Conservation (phyloP, 2,113 vertebrate genomes). For the Miniopterus natalensis region DNA sequence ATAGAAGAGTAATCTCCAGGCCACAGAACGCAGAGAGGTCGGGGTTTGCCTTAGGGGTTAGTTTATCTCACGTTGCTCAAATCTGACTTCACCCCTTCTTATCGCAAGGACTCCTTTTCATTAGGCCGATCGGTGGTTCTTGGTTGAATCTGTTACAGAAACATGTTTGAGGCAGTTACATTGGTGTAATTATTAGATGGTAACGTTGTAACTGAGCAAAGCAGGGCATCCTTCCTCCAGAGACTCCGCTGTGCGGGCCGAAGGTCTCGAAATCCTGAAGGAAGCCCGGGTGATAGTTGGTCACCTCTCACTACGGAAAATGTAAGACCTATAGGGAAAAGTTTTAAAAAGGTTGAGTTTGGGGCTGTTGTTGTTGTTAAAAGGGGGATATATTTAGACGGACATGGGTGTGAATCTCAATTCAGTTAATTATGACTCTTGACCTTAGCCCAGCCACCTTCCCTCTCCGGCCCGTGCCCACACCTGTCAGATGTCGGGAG, state of each 20-base stretch:
- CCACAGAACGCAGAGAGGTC: not conserved
- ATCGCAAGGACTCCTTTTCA: not conserved
- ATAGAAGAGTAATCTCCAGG: not conserved
- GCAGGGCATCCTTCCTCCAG: not conserved
- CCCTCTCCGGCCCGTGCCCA: not conserved
- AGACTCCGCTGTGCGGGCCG: not conserved
- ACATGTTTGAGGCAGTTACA: not conserved
- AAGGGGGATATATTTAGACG: not conserved
- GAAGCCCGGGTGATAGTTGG: not conserved
- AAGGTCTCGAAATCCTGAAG: not conserved
- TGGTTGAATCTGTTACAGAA: slow-evolving; percentile 38
- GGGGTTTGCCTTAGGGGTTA: not conserved
- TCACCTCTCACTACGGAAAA: slow-evolving; percentile 18
- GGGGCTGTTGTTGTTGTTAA: not conserved
- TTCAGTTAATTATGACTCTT: not conserved
- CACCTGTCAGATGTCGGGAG: not conserved
- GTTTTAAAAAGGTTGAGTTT: not conserved
- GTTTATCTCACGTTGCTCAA: not conserved
- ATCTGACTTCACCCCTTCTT: not conserved
- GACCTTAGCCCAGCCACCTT: not conserved
- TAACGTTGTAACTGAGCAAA: not conserved
- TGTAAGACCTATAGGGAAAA: not conserved
- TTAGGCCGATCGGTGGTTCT: not conserved
- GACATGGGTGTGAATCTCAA: not conserved
- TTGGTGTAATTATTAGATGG: not conserved